Evolutionary conservation across 2,888 invertebrate species (phyloP), one percentile per base, ranked within the genome.

Genomic region (Rhingia rostrata): DNA sequence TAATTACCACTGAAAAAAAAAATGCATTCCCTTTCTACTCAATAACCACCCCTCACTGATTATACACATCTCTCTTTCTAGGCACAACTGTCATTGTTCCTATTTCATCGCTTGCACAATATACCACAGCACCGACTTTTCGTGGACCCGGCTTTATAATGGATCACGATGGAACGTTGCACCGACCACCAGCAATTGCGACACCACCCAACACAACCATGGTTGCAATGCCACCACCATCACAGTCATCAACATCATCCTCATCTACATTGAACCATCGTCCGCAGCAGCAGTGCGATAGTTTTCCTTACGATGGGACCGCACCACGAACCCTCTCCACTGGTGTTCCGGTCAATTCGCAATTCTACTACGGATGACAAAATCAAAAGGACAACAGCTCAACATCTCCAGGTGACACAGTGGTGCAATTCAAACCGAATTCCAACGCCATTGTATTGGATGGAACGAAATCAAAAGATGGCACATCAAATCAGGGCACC

Each of bases 291-390:
- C 83, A 83, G 22, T 79, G 84, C 54, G 74, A 79, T 6, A 70
- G 41, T 53, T 87, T 87, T 32, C 90, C 90, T 10, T 91, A 91
- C 75, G 91, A 91, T 75, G 91, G 91, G 58, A 89, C 90, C 32
- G 91, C 91, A 58, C 91, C 91, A 33, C 89, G 91, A 39, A 91
- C 91, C 4, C 87, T 91, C 3, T 91, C 91, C 30, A 91, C 91
- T 9, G 91, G 91, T n/a, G 88, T 91, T 37, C 89, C 91, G 35
- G 90, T 90, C 22, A 88, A 88, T 74, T 91, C 91, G 6, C 90
- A 91, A 81, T 91, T 90, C 86, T 91, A 90, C 86, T 91, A 91
- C 86, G 91, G 91, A 89, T 91, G 91, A 91, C 91, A 89, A 86
- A 89, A 87, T 87, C 87, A 66, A 56, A 79, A 54, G 39, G 64